Conservation (phyloP, 1,140 invertebrate species). For the Pogonomyrmex barbatus region DNA sequence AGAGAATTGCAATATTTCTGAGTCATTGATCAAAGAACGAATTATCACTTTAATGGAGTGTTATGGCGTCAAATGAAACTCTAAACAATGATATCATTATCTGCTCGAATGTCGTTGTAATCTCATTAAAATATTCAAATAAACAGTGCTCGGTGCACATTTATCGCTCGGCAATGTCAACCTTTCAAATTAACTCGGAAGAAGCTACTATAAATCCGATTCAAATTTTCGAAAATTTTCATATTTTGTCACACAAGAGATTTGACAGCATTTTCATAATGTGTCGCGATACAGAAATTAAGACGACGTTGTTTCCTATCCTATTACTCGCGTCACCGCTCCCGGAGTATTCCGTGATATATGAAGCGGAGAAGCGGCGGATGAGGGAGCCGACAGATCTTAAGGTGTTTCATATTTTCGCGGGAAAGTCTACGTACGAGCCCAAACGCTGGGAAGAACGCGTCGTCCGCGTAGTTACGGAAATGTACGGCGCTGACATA, state of each 20-base stretch:
- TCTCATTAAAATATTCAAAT: slow-evolving; percentile 65
- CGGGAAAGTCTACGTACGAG: not conserved
- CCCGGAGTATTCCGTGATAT: slow-evolving; percentile 2
- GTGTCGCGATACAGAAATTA: not conserved
- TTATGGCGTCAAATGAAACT: slow-evolving; percentile 60
- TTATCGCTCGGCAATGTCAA: slow-evolving; percentile 51
- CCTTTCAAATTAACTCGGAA: slow-evolving; percentile 41
- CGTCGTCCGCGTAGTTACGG: slow-evolving; percentile 29
- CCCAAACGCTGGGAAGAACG: not conserved
- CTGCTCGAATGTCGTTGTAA: slow-evolving; percentile 52
- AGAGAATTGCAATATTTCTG: slow-evolving; percentile 1
- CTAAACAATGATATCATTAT: slow-evolving; percentile 58
- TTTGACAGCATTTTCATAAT: not conserved
- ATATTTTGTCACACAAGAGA: not conserved
- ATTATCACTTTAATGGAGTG: slow-evolving; percentile 58
- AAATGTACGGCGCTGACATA: slow-evolving; percentile 65
- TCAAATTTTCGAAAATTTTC: not conserved
- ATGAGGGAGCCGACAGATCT: slow-evolving; percentile 26
- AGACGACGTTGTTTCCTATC: not conserved
- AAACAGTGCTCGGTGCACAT: slow-evolving; percentile 32
- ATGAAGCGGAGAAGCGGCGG: not conserved
- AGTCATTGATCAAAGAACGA: slow-evolving; percentile 47
- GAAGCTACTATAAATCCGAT: not conserved
- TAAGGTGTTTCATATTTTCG: slow-evolving; percentile 28
- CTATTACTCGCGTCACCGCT: slow-evolving; percentile 14